Evolutionary conservation across 1,140 invertebrate species (phyloP), one percentile per base, ranked within the genome.

Genomic region (Drosophila trapezifrons): DNA sequence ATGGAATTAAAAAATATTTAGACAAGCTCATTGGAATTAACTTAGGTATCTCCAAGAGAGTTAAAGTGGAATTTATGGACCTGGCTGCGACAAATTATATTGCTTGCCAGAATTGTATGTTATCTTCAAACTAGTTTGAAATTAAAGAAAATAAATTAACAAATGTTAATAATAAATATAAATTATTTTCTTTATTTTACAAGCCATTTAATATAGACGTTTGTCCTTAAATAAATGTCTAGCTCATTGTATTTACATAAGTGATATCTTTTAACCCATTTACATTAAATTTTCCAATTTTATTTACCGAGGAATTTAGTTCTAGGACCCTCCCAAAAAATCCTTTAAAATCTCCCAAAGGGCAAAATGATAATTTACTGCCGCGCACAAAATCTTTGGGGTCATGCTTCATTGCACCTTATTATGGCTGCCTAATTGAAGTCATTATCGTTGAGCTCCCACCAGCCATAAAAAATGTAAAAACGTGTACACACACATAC

Each of bases 391-490:
- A 20, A 40, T 54, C 52, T 37, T 42, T 55, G 32, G 20, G 22
- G 65, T 42, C 35, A 49, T 49, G 42, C 72, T 49, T 72, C 55
- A 69, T 60, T 64, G 47, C 56, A 67, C 73, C 46, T 69, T 49
- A 65, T 75, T 65, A 35, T 37, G 37, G 29, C 3, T 22, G 22
- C 69, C 76, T 79, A 78, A 78, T 78, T 79, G 60, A 51, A 57
- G 32, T 49, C 62, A 46, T 70, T 72, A 77, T 66, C 43, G 57
- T 46, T 38, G 55, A 55, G 63, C 67, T 71, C 65, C 67, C 67
- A 70, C 64, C 45, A 56, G 32, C 49, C 40, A 70, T 70, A 70
- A 70, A 71, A 70, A 70, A 67, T 27, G 35, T 27, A 71, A 25
- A 54, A 15, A 25, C 18, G 12, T 51, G 27, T 29, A 13, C 5